A percentile compares a stretch with the other conserved stretches of the same genome.
Conservation (phyloP, 2,113 vertebrate genomes). For the Tragelaphus scriptus region DNA sequence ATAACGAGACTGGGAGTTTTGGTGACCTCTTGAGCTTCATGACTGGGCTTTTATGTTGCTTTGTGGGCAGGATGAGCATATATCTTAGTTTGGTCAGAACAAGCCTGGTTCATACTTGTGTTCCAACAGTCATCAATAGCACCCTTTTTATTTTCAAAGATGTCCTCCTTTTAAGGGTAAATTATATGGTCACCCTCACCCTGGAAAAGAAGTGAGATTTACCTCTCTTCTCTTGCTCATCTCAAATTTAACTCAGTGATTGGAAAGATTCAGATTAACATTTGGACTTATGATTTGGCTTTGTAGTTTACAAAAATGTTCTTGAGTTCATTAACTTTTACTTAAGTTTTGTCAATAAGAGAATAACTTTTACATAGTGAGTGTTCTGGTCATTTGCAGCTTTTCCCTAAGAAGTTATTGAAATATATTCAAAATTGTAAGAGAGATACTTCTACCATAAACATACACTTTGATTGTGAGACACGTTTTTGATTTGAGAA, state of each 20-base stretch:
- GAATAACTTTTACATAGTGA: neutral
- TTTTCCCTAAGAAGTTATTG: neutral
- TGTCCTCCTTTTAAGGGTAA: neutral
- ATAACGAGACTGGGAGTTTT: neutral
- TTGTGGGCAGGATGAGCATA: neutral
- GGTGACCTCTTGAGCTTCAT: neutral
- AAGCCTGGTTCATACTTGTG: neutral
- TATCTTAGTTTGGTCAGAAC: neutral
- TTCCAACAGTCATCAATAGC: neutral
- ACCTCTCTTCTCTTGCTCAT: neutral
- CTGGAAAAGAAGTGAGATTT: neutral
- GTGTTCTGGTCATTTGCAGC: neutral
- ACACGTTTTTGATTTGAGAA: neutral
- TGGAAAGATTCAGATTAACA: neutral
- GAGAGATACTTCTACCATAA: neutral
- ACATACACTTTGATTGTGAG: neutral
- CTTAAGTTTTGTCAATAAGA: slow-evolving; percentile 27
- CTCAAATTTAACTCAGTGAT: neutral
- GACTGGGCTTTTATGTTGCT: neutral
- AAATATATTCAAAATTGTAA: neutral
- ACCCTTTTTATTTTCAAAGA: neutral
- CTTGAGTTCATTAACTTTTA: neutral
- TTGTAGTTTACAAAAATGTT: slow-evolving; percentile 25
- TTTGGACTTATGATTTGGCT: neutral
- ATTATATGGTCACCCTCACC: neutral